Percentiles rank a stretch among this genome's conserved stretches.
Conservation (phyloP, 53 echinoderm and acorn worm genomes). For the Hippasteria phrygiana region DNA sequence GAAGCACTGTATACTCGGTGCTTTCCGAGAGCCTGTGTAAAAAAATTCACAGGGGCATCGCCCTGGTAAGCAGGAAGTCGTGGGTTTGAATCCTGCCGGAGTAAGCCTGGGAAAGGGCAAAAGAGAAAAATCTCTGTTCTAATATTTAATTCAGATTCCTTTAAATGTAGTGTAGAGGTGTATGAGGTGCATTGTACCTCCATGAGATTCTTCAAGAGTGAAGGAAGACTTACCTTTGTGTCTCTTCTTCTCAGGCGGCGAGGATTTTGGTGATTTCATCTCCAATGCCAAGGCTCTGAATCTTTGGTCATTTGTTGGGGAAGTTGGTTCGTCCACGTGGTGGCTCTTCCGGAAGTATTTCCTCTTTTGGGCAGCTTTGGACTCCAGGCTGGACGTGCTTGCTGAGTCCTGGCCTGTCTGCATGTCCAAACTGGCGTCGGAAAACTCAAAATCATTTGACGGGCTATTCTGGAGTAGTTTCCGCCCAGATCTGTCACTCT, state of each 20-base stretch:
- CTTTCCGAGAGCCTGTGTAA: too few species aligned
- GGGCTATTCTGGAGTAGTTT: conserved; percentile 39
- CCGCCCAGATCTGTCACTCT: conserved; percentile 4
- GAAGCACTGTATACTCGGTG: too few species aligned
- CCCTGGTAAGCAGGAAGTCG: too few species aligned
- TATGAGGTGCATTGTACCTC: too few species aligned
- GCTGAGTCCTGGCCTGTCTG: conserved; percentile 73
- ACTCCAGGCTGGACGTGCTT: conserved; percentile 72
- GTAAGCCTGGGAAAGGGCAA: too few species aligned
- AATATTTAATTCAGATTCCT: background rate
- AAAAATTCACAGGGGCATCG: too few species aligned
- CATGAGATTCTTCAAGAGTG: background rate
- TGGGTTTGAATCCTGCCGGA: too few species aligned
- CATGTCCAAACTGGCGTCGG: conserved; percentile 73
- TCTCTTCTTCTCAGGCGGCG: conserved; percentile 90
- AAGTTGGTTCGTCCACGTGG: conserved; percentile 68
- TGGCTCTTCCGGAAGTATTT: conserved; percentile 79
- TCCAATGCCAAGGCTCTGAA: conserved; percentile 25
- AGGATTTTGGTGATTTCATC: conserved; percentile 69
- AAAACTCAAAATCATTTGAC: conserved; percentile 38
- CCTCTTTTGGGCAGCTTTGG: conserved; percentile 85
- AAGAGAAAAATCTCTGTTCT: too few species aligned
- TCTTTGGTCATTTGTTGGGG: conserved; percentile 50
- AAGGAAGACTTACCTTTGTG: conserved; percentile 77
- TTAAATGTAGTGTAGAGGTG: too few species aligned